A percentile compares a stretch with the other conserved stretches of the same genome.
These are phyloP conservation scores for Liopterus haemorrhoidalis DNA, from an alignment of 2,888 invertebrate species.

Conservation along the genomic window DNA sequence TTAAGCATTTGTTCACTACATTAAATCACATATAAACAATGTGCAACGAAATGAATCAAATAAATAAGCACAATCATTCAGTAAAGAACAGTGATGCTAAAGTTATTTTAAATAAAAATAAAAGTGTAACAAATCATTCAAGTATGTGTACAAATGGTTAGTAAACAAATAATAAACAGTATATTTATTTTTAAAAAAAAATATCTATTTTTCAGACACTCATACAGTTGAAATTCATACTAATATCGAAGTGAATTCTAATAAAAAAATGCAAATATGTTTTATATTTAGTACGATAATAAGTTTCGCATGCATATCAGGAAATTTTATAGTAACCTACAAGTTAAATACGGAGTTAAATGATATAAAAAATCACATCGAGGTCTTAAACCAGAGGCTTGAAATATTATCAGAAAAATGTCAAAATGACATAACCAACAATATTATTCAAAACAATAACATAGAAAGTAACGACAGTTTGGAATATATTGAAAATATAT, in stretches of 20 bases:
- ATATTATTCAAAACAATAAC: too few relatives aligned
- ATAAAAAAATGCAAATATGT: conserved; percentile 18
- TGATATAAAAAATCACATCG: conserved; percentile 11
- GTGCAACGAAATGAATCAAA: too few relatives aligned
- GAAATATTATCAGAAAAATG: too few relatives aligned
- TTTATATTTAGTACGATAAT: conserved; percentile 13
- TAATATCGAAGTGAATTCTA: conserved; percentile 15
- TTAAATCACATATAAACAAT: too few relatives aligned
- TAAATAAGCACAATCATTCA: conserved; percentile 9
- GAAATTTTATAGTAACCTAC: conserved; percentile 7
- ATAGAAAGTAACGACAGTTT: too few relatives aligned
- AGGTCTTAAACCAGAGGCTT: conserved; percentile 8
- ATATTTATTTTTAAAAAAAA: conserved; percentile 8
- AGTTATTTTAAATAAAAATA: conserved; percentile 13
- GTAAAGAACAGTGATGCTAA: conserved; percentile 12
- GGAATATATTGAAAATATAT: too few relatives aligned
- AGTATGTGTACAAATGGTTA: conserved; percentile 16
- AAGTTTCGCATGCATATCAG: conserved; percentile 10
- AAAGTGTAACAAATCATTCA: conserved; percentile 6
- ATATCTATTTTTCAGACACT: conserved; percentile 7
- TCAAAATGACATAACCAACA: too few relatives aligned
- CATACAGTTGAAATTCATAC: conserved; percentile 16
- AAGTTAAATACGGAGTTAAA: conserved; percentile 14
- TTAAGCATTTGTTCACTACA: too few relatives aligned
- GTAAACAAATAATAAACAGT: conserved; percentile 4